A percentile compares a stretch with the other conserved stretches of the same genome.
Evolutionary conservation across 2,113 vertebrate species (phyloP).

Genomic region (Eurypyga helias): DNA sequence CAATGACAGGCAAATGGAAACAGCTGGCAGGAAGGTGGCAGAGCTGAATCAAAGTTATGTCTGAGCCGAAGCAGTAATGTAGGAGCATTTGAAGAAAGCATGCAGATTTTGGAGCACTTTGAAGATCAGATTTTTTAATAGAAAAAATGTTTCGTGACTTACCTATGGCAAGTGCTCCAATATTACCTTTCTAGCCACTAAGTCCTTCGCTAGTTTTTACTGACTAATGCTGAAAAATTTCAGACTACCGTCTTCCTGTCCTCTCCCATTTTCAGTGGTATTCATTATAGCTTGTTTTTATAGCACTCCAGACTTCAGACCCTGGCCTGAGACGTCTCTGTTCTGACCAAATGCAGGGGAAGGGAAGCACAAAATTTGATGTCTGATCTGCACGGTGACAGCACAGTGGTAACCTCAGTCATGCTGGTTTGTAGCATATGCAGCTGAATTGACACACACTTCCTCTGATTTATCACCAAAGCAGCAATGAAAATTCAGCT

Average conservation of each 20-base stretch:
- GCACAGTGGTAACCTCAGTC: background rate
- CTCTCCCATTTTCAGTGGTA: background rate
- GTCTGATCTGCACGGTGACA: background rate
- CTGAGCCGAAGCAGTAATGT: background rate
- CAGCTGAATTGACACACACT: background rate
- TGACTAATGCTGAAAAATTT: background rate
- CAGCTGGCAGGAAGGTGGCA: background rate
- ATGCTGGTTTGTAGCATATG: background rate
- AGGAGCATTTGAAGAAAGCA: background rate
- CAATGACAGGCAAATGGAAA: background rate
- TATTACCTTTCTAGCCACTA: background rate
- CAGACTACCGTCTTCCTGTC: background rate
- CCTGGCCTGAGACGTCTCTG: background rate
- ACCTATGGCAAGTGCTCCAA: background rate
- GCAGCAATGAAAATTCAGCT: slow-evolving; percentile 2
- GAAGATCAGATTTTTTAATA: background rate
- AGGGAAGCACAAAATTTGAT: background rate
- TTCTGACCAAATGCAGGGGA: background rate
- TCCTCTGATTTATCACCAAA: slow-evolving; percentile 21
- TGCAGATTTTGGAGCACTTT: background rate
- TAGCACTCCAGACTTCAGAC: background rate
- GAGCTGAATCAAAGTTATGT: background rate
- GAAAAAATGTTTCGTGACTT: background rate
- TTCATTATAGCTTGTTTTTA: background rate
- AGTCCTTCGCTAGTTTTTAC: background rate